These are phyloP conservation scores for Drosophila borborema DNA, from an alignment of 2,888 invertebrate genomes.

Conservation along the genomic window DNA sequence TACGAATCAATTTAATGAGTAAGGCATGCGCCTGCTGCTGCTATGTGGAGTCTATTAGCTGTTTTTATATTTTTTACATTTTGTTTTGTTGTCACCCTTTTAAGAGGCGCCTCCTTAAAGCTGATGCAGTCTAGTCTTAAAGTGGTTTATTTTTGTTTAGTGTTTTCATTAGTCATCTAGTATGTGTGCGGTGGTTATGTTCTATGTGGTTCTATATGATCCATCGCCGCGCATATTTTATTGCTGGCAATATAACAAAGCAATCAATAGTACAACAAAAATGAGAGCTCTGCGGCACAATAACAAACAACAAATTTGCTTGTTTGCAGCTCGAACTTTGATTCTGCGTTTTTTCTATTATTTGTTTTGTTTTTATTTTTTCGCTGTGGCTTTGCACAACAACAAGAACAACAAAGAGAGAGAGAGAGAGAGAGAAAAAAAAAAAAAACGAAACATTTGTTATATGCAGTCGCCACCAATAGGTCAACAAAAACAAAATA, in stretches of 20 bases:
- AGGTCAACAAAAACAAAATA: constrained; percentile 55
- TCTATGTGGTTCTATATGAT: constrained; percentile 32
- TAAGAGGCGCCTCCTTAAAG: constrained; percentile 47
- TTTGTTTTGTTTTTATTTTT: constrained; percentile 20
- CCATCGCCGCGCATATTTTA: constrained; percentile 48
- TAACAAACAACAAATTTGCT: constrained; percentile 70
- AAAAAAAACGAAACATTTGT: constrained; percentile 40
- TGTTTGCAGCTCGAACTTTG: constrained; percentile 71
- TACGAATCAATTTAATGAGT: constrained; percentile 69
- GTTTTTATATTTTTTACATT: constrained; percentile 48
- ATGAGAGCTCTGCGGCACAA: constrained; percentile 50
- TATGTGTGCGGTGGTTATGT: constrained; percentile 20
- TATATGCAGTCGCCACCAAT: constrained; percentile 55
- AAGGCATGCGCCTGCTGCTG: constrained; percentile 66
- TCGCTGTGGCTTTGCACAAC: constrained; percentile 46
- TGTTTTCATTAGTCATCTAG: constrained; percentile 50
- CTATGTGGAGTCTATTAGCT: constrained; percentile 68
- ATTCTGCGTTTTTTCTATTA: constrained; percentile 28
- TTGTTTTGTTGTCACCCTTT: constrained; percentile 51
- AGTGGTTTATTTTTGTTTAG: neutral
- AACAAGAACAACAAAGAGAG: constrained; percentile 32
- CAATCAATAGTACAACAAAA: constrained; percentile 67
- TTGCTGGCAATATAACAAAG: constrained; percentile 58
- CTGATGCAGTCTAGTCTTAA: constrained; percentile 8
- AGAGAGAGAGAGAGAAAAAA: too few species aligned